Base-by-base conservation (phyloP, 2,888 invertebrate genomes). In the Beris chalybata region DNA sequence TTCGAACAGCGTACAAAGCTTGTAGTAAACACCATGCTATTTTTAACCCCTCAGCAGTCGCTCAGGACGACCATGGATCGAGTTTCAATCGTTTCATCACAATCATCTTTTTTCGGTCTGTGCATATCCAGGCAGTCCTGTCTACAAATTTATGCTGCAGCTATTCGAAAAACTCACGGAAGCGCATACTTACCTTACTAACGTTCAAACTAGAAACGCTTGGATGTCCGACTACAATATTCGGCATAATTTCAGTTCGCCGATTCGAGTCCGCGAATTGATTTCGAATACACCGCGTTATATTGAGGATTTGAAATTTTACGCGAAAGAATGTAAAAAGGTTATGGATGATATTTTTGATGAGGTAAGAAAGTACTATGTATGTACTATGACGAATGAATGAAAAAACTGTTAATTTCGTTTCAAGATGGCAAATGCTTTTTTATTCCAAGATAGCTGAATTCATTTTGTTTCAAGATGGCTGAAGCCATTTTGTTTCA, bases 161-260 rank as follows among this genome's bases (percentile, higher is more conserved):
- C 73, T 84, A 38, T 77, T 77, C 61, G 78, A 77, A 30, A 79
- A 80, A 55, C 74, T 81, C 66, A 71, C 73, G 29, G 83, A 83
- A 70, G 72, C 76, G 7, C 73, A 79, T 76, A 67, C 80, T 76
- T 74, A 79, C 71, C 71, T 81, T 63, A 72, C 73, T 44, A 77
- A 78, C 65, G 76, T 79, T 1, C 73, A 75, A 0, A 76, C 75
- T 13, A 75, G 76, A 53, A 80, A 78, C 72, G 82, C 88, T 38
- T 90, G 90, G 90, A 83, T 91, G 82, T 88, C 89, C 29, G 83
- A 85, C 38, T 90, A 89, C 76, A 89, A 89, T 75, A 81, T 88
- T 5, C 80, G 85, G n/a, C 85, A 86, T 72, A 87, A 87, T 74
- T 90, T 87, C 74, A 86, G 87, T 70, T 86, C 88, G 63, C 87